Evolutionary conservation across 2,888 invertebrate genomes (phyloP).

Genomic region (Melanostoma mellinum): DNA sequence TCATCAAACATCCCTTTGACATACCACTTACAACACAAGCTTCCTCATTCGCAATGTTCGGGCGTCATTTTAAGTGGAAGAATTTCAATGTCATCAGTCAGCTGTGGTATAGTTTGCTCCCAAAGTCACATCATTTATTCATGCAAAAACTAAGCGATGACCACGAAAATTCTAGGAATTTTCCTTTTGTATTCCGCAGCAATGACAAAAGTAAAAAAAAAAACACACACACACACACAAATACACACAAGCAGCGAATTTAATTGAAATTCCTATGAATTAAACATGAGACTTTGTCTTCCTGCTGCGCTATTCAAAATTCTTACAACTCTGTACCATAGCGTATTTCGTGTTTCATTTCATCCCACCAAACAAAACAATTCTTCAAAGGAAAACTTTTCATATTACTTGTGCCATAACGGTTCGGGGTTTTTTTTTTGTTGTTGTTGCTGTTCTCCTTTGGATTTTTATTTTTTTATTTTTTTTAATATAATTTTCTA

Average conservation of each 20-base stretch:
- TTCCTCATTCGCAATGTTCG: too few species aligned
- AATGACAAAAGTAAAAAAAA: conserved; percentile 53
- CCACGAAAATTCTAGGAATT: conserved; percentile 58
- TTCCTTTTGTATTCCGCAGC: conserved; percentile 32
- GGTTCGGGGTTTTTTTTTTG: neutral
- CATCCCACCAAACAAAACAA: conserved; percentile 39
- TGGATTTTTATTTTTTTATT: conserved; percentile 13
- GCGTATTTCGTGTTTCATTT: neutral
- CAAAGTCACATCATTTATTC: conserved; percentile 68
- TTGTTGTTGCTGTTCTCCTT: neutral
- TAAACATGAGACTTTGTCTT: conserved; percentile 69
- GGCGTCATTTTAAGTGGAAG: conserved; percentile 10
- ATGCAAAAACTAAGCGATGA: conserved; percentile 63
- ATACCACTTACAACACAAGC: conserved; percentile 6
- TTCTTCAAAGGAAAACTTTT: conserved; percentile 68
- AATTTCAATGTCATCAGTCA: conserved; percentile 30
- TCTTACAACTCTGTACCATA: conserved; percentile 22
- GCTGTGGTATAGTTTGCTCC: conserved; percentile 17
- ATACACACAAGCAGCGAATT: conserved; percentile 56
- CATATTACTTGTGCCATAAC: conserved; percentile 61
- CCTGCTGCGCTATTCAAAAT: conserved; percentile 70
- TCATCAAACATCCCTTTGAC: too few species aligned
- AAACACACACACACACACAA: conserved; percentile 18
- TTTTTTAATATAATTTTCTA: conserved; percentile 21
- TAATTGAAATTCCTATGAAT: conserved; percentile 73